These are phyloP conservation scores for Rhagologus leucostigma DNA, from an alignment of 2,113 vertebrate genomes.

Conservation along the genomic window DNA sequence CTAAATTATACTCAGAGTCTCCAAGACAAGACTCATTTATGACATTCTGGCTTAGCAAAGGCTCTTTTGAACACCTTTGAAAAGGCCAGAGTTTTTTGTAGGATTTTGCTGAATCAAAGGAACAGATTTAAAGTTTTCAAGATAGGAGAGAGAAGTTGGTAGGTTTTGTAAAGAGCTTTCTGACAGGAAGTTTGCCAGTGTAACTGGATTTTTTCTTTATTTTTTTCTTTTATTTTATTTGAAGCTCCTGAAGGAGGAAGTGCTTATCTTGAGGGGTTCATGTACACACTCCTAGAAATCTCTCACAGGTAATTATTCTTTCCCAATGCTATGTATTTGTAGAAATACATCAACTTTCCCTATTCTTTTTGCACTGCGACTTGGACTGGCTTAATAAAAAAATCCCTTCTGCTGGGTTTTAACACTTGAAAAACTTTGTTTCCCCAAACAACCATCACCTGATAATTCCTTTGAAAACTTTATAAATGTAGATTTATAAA, in stretches of 20 bases:
- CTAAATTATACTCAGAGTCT: neutral
- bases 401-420: neutral
- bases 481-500: neutral
- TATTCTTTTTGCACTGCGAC: neutral
- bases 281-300: neutral
- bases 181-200: neutral
- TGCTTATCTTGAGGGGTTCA: slow-evolving; percentile 14
- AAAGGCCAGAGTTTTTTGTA: neutral
- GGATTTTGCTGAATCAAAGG: neutral
- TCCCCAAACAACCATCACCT: neutral
- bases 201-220: neutral
- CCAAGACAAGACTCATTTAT: neutral
- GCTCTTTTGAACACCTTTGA: neutral
- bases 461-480: neutral
- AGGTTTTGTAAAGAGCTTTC: neutral
- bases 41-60: neutral
- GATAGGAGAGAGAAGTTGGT: neutral
- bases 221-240: neutral
- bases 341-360: neutral
- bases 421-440: neutral
- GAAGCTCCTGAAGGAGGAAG: neutral
- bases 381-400: neutral
- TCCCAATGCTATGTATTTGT: neutral
- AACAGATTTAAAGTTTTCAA: neutral
- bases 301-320: neutral